phyloP scores from a whole-genome alignment of 1,140 invertebrate genomes.

The Drosophila teissieri region DNA sequence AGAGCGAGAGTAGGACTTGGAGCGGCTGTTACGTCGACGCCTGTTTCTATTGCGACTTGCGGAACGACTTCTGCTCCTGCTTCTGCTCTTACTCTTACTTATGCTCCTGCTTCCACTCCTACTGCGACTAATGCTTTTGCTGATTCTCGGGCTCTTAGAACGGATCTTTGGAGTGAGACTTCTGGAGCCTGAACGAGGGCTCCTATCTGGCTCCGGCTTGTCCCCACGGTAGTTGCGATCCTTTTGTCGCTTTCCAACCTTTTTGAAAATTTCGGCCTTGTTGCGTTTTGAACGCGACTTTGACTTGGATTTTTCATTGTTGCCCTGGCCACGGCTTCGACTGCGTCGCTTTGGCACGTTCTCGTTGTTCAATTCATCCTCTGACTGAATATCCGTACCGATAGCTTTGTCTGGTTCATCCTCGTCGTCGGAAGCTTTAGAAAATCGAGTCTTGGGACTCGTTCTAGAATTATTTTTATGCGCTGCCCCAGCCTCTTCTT shows the following conservation, averaged over 20 bases:
- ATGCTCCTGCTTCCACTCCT: slow-evolving; percentile 17
- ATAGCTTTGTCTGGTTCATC: slow-evolving; percentile 85
- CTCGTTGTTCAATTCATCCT: slow-evolving; percentile 86
- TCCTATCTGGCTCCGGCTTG: slow-evolving; percentile 49
- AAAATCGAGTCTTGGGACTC: slow-evolving; percentile 15
- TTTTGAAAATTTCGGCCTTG: slow-evolving; percentile 89
- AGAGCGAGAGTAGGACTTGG: slow-evolving; percentile 59
- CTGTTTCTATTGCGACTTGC: slow-evolving; percentile 44
- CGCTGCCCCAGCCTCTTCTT: not conserved
- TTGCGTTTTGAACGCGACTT: slow-evolving; percentile 63
- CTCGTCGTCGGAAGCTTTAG: slow-evolving; percentile 12
- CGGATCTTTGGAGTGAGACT: slow-evolving; percentile 12
- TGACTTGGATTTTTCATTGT: slow-evolving; percentile 28
- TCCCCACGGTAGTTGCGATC: slow-evolving; percentile 93
- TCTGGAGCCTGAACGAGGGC: slow-evolving; percentile 4
- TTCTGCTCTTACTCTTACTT: slow-evolving; percentile 9
- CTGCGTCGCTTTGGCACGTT: slow-evolving; percentile 63
- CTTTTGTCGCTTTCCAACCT: slow-evolving; percentile 91
- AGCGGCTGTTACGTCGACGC: slow-evolving; percentile 54
- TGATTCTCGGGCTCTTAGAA: slow-evolving; percentile 12
- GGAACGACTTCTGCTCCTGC: slow-evolving; percentile 28
- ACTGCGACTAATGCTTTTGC: slow-evolving; percentile 22
- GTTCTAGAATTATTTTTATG: slow-evolving; percentile 4
- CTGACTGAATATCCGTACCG: slow-evolving; percentile 90
- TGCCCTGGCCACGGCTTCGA: slow-evolving; percentile 29